Base-by-base conservation (phyloP, 2,888 invertebrate species). In the Pachycephus smyrnensis region DNA sequence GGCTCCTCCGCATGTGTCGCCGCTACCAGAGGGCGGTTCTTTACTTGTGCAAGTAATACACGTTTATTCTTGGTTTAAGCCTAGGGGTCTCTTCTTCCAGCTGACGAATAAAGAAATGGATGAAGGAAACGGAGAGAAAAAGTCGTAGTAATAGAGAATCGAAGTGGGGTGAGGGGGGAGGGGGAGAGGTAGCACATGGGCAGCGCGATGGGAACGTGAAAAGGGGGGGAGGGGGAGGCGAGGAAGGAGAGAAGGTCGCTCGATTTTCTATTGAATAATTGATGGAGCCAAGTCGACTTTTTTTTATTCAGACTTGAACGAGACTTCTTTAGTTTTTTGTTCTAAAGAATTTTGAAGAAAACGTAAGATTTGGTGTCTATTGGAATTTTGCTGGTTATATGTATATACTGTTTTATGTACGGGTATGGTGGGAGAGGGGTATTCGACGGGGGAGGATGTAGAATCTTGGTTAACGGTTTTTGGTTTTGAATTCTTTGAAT, bases 221-320 rank as follows among this genome's bases (percentile, higher is more conserved):
- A 6, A 9, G 11, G 3, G 32, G 32, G 6, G 12, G 0, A 12
- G 1, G 69, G 12, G 30, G n/a, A 11, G 32, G 71, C 12, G 11
- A 71, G 75, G n/a, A 32, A 15, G 33, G 32, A 11, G n/a, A 69
- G 23, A 55, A 55, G 55, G 55, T 55, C 55, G 78, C 40, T 78
- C 76, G 78, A 78, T 78, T 78, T 76, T 78, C 76, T 36, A 37
- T 71, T 78, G 78, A 78, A 78, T 78, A 76, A 78, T 73, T 78
- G 37, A 78, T 77, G 36, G 73, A 23, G 12, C 30, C 71, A 32
- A 55, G 55, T 55, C 23, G 55, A 55, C 55, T 55, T 55, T 40
- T 40, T 40, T 40, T 40, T 23, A 40, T 40, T 55, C 23, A 23
- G 23, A 55, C 55, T 55, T 6, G 1, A 23, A 55, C 23, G 6